Evolutionary conservation across 2,888 invertebrate genomes (phyloP).

Genomic region (Lasioglossum marginatum): DNA sequence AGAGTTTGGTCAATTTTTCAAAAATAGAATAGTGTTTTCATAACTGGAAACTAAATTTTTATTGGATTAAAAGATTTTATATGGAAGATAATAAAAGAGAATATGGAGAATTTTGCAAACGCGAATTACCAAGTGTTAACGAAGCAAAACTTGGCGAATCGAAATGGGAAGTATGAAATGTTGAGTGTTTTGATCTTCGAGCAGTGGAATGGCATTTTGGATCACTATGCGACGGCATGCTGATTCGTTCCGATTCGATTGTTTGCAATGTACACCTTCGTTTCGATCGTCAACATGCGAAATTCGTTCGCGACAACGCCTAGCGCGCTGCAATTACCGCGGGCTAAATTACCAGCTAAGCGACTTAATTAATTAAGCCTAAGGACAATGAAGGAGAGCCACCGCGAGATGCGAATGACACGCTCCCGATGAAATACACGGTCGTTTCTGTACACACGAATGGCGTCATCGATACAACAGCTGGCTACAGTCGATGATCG

Average conservation of each 20-base stretch:
- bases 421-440: constrained; percentile 19
- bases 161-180: neutral
- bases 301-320: constrained; percentile 22
- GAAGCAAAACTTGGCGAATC: neutral
- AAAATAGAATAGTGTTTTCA: neutral
- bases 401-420: constrained; percentile 14
- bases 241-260: neutral
- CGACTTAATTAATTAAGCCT: constrained; percentile 44
- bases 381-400: constrained; percentile 28
- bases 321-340: constrained; percentile 26
- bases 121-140: neutral
- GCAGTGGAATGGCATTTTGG: neutral
- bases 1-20: neutral
- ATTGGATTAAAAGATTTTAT: neutral
- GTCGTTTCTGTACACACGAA: constrained; percentile 32
- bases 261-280: neutral
- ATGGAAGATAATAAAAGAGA: neutral
- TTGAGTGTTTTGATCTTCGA: neutral
- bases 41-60: no score
- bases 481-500: neutral
- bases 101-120: neutral
- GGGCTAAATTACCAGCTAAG: constrained; percentile 24
- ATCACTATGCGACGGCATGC: neutral
- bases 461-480: constrained; percentile 6
- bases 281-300: constrained; percentile 8